Conservation (phyloP, 2,888 invertebrate species). For the Mimas tiliae region DNA sequence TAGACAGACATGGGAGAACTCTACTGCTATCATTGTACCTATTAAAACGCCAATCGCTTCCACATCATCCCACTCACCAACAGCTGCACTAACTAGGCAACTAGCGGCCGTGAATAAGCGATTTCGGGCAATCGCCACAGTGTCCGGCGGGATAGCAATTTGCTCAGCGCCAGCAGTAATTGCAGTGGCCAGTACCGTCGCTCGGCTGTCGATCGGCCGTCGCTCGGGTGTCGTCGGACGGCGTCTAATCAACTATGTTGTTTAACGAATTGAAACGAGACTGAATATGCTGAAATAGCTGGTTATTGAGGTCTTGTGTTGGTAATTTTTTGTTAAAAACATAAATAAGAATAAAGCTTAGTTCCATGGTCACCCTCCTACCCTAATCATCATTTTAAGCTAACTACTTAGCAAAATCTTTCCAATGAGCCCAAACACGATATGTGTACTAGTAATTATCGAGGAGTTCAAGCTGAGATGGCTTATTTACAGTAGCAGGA, state of each 20-base stretch:
- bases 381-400: no score
- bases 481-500: no score
- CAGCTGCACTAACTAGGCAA: slow-evolving; percentile 74
- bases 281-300: slow-evolving; percentile 24
- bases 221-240: slow-evolving; percentile 31
- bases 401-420: no score
- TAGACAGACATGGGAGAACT: no score
- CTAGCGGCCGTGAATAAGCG: slow-evolving; percentile 80
- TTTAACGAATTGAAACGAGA: slow-evolving; percentile 52
- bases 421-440: no score
- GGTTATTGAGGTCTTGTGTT: slow-evolving; percentile 28
- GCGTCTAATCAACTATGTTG: slow-evolving; percentile 44
- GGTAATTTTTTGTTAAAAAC: neutral
- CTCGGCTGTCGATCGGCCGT: slow-evolving; percentile 30
- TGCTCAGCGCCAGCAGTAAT: slow-evolving; percentile 41
- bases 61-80: slow-evolving; percentile 32
- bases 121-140: slow-evolving; percentile 60
- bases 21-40: no score
- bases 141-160: slow-evolving; percentile 38
- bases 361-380: no score
- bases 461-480: no score
- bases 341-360: no score
- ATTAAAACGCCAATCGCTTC: slow-evolving; percentile 32
- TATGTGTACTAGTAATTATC: no score
- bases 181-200: slow-evolving; percentile 40